phyloP scores from a whole-genome alignment of 2,113 vertebrate genomes.

The Gopherus evgoodei region DNA sequence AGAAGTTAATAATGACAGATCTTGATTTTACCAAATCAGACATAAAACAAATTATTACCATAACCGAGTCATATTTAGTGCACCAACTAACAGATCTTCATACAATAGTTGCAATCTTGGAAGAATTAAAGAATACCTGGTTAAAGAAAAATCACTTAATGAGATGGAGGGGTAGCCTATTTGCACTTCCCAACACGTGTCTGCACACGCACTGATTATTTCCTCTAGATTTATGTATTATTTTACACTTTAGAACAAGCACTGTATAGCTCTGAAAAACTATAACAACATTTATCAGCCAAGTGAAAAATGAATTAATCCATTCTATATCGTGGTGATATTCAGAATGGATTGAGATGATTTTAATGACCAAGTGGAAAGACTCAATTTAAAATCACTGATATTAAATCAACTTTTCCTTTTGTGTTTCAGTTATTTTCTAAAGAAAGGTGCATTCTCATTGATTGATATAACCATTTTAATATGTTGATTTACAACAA shows the following conservation, averaged over 20 bases:
- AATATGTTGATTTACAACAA: too few species aligned
- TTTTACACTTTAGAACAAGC: not conserved
- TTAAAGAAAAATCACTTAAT: not conserved
- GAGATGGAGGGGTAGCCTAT: not conserved
- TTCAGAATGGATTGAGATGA: too few species aligned
- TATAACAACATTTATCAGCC: not conserved
- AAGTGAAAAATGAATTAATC: not conserved
- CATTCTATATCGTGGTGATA: not conserved
- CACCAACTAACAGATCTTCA: not conserved
- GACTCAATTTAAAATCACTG: too few species aligned
- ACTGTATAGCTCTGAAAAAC: not conserved
- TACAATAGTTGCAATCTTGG: not conserved
- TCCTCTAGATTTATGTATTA: not conserved
- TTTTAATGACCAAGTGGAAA: too few species aligned
- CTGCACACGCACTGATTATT: not conserved
- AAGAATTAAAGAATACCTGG: not conserved
- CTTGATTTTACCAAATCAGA: not conserved
- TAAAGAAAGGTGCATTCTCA: too few species aligned
- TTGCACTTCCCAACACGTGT: not conserved
- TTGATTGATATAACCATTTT: too few species aligned
- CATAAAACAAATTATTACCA: accelerated
- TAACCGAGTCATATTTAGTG: accelerated
- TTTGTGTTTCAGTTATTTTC: too few species aligned
- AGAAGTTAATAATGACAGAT: too few species aligned
- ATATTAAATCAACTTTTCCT: too few species aligned